These are phyloP conservation scores for Campoletis sonorensis DNA, from an alignment of 1,140 invertebrate genomes.

Conservation along the genomic window DNA sequence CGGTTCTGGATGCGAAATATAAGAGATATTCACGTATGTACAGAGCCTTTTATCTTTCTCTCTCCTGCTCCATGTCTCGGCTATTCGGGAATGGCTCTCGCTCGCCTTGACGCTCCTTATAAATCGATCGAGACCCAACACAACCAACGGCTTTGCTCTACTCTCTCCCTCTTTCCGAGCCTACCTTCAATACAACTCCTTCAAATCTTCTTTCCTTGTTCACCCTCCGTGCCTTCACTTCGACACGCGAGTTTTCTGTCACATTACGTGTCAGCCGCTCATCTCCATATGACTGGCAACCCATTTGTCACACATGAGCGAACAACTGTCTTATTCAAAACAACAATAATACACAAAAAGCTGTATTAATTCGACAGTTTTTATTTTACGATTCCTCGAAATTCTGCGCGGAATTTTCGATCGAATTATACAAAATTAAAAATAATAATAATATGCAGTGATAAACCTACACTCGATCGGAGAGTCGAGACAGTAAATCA, in stretches of 20 bases:
- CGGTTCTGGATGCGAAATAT: slow-evolving; percentile 1
- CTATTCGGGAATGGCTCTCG: slow-evolving; percentile 68
- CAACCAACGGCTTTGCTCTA: slow-evolving; percentile 57
- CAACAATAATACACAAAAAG: no score
- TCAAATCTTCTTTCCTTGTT: neutral
- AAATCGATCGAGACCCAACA: slow-evolving; percentile 65
- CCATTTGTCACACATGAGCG: no score
- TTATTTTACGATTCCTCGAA: no score
- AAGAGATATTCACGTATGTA: slow-evolving; percentile 28
- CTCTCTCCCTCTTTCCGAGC: neutral
- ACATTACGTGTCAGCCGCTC: neutral
- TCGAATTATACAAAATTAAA: no score
- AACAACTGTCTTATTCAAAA: no score
- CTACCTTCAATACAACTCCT: neutral
- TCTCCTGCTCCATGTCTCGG: neutral
- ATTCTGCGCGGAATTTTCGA: no score
- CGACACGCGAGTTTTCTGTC: neutral
- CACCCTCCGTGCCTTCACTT: neutral
- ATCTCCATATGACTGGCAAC: no score
- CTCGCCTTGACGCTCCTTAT: slow-evolving; percentile 73
- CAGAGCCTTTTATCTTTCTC: neutral
- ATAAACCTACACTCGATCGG: no score
- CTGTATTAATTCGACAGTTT: no score
- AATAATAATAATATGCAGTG: no score
- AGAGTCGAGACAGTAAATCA: no score